These are phyloP conservation scores for Phalanger gymnotis DNA, from an alignment of 2,797 vertebrate genomes.

Conservation along the genomic window DNA sequence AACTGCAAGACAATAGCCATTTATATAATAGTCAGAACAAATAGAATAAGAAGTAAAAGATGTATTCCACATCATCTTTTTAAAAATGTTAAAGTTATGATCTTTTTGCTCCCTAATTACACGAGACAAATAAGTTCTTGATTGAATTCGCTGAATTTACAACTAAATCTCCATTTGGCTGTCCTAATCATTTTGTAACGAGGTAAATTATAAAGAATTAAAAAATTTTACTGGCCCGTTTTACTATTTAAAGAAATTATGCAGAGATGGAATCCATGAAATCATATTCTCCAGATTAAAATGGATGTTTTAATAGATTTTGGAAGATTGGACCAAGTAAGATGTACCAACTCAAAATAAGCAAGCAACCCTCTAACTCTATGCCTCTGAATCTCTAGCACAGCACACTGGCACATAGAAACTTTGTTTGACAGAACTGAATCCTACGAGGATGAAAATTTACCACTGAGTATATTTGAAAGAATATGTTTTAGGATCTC, in stretches of 20 bases:
- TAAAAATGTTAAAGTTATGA: slow-evolving; percentile 51
- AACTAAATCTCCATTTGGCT: slow-evolving; percentile 67
- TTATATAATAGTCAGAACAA: slow-evolving; percentile 69
- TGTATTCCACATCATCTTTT: slow-evolving; percentile 36
- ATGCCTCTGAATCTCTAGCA: not conserved
- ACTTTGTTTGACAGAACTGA: not conserved
- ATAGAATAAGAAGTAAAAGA: slow-evolving; percentile 56
- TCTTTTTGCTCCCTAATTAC: slow-evolving; percentile 56
- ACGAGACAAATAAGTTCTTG: slow-evolving; percentile 59
- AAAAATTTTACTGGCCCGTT: not conserved
- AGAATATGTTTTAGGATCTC: slow-evolving; percentile 22
- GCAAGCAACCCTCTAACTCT: not conserved
- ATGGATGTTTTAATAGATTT: not conserved
- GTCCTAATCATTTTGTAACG: slow-evolving; percentile 57
- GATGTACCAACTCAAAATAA: not conserved
- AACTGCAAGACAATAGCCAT: slow-evolving; percentile 85
- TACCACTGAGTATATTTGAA: slow-evolving; percentile 34
- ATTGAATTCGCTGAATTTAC: slow-evolving; percentile 60
- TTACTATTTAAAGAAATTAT: slow-evolving; percentile 59
- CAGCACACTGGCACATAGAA: not conserved
- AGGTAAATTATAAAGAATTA: not conserved
- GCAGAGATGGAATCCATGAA: not conserved
- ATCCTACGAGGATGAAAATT: not conserved
- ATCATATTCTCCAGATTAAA: slow-evolving; percentile 5
- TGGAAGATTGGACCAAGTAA: not conserved